Percentiles rank a stretch among this genome's conserved stretches.
These are phyloP conservation scores for Lipophrys pholis DNA, from an alignment of 2,113 vertebrate species.

Conservation along the genomic window DNA sequence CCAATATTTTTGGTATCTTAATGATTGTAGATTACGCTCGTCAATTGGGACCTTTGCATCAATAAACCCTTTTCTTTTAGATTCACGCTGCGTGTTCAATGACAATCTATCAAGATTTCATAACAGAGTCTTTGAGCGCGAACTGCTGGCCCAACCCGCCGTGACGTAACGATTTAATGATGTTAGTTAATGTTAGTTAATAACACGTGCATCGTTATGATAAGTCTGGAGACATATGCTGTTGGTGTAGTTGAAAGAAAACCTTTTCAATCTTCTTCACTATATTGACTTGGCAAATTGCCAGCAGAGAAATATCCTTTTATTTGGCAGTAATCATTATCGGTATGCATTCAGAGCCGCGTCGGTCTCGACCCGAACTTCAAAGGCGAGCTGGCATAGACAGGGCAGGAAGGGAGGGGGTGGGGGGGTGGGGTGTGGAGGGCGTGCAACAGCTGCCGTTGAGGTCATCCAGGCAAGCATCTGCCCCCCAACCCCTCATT, in stretches of 20 bases:
- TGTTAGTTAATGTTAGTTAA: no score
- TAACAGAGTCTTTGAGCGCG: no score
- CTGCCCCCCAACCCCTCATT: slow-evolving; percentile 44
- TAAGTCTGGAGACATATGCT: not conserved
- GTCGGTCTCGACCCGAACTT: slow-evolving; percentile 70
- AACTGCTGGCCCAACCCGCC: no score
- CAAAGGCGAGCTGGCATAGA: slow-evolving; percentile 74
- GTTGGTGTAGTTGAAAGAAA: not conserved
- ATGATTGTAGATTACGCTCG: not conserved
- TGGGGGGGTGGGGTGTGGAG: not conserved
- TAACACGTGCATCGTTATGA: not conserved
- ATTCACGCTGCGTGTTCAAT: no score
- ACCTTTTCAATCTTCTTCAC: not conserved
- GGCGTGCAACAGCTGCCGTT: slow-evolving; percentile 74
- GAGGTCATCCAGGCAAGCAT: slow-evolving; percentile 80
- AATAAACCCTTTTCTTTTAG: not conserved
- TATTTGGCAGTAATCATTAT: slow-evolving; percentile 53
- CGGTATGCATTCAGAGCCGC: slow-evolving; percentile 57
- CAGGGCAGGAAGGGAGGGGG: slow-evolving; percentile 19
- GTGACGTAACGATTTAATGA: not conserved
- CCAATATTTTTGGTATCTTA: not conserved
- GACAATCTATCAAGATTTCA: no score
- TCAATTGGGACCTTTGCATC: not conserved
- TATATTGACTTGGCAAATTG: not conserved
- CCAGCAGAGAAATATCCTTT: slow-evolving; percentile 6